Base-by-base conservation (phyloP, 1,140 invertebrate species). In the Drosophila equinoxialis region DNA sequence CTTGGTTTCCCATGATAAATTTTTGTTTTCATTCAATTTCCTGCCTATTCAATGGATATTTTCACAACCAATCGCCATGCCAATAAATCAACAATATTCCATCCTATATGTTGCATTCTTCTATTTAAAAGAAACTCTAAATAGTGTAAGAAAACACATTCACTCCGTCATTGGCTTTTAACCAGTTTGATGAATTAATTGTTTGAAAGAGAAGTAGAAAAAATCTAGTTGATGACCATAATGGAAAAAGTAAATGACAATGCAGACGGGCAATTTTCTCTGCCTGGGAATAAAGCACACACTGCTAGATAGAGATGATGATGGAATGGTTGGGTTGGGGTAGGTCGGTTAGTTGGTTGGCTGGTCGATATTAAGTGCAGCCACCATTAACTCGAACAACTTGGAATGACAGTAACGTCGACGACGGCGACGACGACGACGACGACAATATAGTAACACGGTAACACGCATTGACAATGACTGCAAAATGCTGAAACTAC, bases 211-310 rank as follows among this genome's bases (percentile, higher is more conserved):
- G 55, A 68, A 59, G 70, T 74, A 62, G 77, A 61, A 79, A 79
- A 82, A 59, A 71, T 82, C 82, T 71, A 76, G 61, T 73, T 77
- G 71, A 73, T 67, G 69, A 60, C 82, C 83, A 69, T 87, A 87
- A 86, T 86, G 83, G 83, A 71, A 71, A 78, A 78, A 78, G 51
- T 77, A 76, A 81, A 65, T 80, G 81, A 78, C 74, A 86, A 71
- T 71, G 67, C 74, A 81, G 62, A 62, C 61, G 71, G 62, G 84
- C 82, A 78, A 81, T 85, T 85, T 86, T 81, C 82, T 67, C 66
- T 68, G 30, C 10, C 33, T 33, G 37, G 23, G 26, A 37, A 20
- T 30, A 30, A 30, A 30, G 30, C 30, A 30, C 30, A 30, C 1
- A 30, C 30, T 30, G 6, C 35, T 13, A 37, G 10, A 13, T 39